Percentiles rank a stretch among this genome's conserved stretches.
Conservation (phyloP, 2,113 vertebrate genomes). For the Talpa occidentalis region DNA sequence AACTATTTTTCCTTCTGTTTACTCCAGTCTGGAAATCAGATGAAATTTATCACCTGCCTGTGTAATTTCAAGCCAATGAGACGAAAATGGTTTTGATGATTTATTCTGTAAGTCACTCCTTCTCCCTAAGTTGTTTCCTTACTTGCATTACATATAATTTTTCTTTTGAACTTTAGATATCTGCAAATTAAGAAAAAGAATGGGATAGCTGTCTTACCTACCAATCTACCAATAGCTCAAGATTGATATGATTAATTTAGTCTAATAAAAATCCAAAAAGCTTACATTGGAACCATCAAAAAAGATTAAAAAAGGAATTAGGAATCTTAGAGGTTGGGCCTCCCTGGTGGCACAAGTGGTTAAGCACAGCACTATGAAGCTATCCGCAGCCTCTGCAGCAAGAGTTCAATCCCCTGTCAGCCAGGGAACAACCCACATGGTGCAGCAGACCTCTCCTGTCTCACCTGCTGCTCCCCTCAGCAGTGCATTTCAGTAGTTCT, state of each 20-base stretch:
- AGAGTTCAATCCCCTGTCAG: no score
- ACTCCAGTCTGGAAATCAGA: background rate
- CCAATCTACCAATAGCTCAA: background rate
- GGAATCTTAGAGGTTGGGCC: background rate
- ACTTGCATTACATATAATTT: background rate
- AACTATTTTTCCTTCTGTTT: background rate
- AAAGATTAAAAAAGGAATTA: conserved; percentile 38
- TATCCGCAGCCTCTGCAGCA: no score
- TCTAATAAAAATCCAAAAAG: background rate
- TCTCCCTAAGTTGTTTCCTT: background rate
- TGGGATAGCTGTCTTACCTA: background rate
- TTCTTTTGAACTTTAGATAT: background rate
- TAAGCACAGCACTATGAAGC: no score
- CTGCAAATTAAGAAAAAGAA: background rate
- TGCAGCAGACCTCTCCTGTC: no score
- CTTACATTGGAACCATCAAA: background rate
- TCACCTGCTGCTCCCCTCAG: no score
- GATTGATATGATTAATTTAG: background rate
- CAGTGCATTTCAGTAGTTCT: no score
- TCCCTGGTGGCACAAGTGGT: no score
- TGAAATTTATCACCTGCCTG: conserved; percentile 1
- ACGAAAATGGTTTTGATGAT: conserved; percentile 1
- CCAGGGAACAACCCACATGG: no score
- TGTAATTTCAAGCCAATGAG: background rate
- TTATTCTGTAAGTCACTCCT: conserved; percentile 3